These are phyloP conservation scores for Fundulus diaphanus DNA, from an alignment of 2,797 vertebrate species.

Conservation along the genomic window DNA sequence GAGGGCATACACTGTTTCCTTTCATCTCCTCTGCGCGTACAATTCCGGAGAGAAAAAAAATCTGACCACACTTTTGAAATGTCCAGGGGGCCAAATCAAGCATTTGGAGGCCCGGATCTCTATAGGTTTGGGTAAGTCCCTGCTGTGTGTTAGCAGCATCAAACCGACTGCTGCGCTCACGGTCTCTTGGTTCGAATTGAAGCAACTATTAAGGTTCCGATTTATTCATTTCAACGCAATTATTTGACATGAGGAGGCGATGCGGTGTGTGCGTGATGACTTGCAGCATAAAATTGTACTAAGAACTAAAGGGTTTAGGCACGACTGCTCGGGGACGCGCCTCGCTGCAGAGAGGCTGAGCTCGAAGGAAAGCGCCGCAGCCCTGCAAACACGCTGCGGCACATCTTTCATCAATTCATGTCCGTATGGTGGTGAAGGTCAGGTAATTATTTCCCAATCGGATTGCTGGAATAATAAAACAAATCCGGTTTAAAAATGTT, in stretches of 20 bases:
- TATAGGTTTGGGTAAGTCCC: neutral
- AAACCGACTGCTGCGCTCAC: neutral
- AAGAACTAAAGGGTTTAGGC: conserved; percentile 42
- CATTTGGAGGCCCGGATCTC: neutral
- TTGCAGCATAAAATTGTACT: conserved; percentile 30
- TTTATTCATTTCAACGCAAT: neutral
- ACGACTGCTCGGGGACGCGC: conserved; percentile 11
- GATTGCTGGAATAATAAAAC: neutral
- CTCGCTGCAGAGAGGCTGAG: neutral
- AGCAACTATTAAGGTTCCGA: neutral
- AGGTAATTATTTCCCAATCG: neutral
- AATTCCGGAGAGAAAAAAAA: neutral
- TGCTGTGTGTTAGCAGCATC: neutral
- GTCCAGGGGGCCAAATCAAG: neutral
- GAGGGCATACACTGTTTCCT: neutral
- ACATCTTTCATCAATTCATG: neutral
- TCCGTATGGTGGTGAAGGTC: neutral
- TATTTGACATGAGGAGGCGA: neutral
- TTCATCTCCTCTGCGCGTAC: neutral
- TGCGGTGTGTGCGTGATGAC: conserved; percentile 18
- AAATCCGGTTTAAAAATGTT: neutral
- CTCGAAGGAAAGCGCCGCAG: neutral
- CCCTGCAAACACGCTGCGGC: too few relatives aligned
- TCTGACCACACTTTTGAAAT: neutral
- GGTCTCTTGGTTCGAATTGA: conserved; percentile 6